phyloP scores from a whole-genome alignment of 1,140 invertebrate species.

The Papilio polytes region DNA sequence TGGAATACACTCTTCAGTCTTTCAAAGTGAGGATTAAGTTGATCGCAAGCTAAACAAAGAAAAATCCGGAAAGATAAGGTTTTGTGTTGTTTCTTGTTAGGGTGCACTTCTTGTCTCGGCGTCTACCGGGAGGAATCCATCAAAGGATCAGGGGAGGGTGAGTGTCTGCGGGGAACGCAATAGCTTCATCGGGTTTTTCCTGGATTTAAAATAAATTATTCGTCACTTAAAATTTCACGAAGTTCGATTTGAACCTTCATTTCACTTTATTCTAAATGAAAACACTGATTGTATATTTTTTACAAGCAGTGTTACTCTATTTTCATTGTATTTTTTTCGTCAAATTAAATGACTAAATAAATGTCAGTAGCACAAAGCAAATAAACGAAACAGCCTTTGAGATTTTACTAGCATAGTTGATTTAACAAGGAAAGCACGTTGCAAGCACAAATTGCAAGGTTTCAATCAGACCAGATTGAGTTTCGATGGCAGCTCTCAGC shows the following conservation, averaged over 20 bases:
- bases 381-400: not conserved
- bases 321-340: no score
- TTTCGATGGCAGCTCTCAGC: slow-evolving; percentile 51
- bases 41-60: slow-evolving; percentile 49
- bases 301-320: no score
- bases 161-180: slow-evolving; percentile 65
- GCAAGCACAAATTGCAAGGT: slow-evolving; percentile 63
- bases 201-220: slow-evolving; percentile 80
- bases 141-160: slow-evolving; percentile 79
- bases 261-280: not conserved
- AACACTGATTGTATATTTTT: no score
- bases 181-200: slow-evolving; percentile 74
- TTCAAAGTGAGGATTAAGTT: slow-evolving; percentile 35
- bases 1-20: not conserved
- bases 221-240: slow-evolving; percentile 65
- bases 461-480: slow-evolving; percentile 76
- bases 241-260: slow-evolving; percentile 45
- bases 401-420: slow-evolving; percentile 35
- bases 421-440: slow-evolving; percentile 51
- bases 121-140: slow-evolving; percentile 75
- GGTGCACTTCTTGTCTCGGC: slow-evolving; percentile 69
- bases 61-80: slow-evolving; percentile 59
- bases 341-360: no score
- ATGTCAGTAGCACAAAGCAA: not conserved
- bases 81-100: slow-evolving; percentile 63